Evolutionary conservation across 2,888 invertebrate species (phyloP).

Genomic region (Phlogophora meticulosa): DNA sequence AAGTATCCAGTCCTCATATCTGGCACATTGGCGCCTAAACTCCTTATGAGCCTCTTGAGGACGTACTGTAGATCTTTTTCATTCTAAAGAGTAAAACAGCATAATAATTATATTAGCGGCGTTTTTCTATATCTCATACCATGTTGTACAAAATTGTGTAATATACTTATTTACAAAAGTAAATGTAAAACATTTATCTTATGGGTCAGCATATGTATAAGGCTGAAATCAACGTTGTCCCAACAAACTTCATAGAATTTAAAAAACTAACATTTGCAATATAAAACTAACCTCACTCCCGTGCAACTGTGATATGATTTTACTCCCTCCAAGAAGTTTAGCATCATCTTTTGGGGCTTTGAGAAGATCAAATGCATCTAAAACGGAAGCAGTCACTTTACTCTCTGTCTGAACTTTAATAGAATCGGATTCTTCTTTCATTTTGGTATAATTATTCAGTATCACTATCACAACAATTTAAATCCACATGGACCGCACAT

Average conservation of each 20-base stretch:
- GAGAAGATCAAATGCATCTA: constrained; percentile 86
- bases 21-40: constrained; percentile 93
- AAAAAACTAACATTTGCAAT: background rate
- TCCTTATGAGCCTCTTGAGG: constrained; percentile 93
- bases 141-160: background rate
- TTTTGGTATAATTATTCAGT: constrained; percentile 65
- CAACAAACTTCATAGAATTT: background rate
- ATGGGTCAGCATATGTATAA: too few relatives aligned
- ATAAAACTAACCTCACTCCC: constrained; percentile 81
- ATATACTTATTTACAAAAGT: background rate
- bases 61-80: constrained; percentile 92
- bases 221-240: background rate
- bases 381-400: constrained; percentile 81
- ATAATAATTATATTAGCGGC: background rate
- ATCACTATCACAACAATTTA: constrained; percentile 59
- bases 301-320: constrained; percentile 83
- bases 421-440: constrained; percentile 77
- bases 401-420: constrained; percentile 67
- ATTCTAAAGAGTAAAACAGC: constrained; percentile 80
- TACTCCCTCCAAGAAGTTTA: constrained; percentile 83
- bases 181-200: background rate
- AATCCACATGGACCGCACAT: constrained; percentile 71
- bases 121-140: background rate
- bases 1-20: constrained; percentile 93
- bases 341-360: constrained; percentile 81